These are phyloP conservation scores for Holotrichia oblita DNA, from an alignment of 1,140 invertebrate genomes.

Conservation along the genomic window DNA sequence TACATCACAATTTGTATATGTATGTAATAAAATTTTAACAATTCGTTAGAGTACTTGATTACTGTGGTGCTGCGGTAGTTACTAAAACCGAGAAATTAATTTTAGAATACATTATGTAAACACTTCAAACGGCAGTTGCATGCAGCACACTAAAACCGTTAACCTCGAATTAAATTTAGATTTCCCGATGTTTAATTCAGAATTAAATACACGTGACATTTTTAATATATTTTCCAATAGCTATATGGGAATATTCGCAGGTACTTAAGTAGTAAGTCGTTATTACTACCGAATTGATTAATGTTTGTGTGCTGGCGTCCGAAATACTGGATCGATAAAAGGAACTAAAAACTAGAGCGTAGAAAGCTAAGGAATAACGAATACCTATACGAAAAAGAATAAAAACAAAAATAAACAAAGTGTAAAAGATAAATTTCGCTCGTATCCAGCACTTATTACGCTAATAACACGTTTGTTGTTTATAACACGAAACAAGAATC, in stretches of 20 bases:
- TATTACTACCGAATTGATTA: neutral
- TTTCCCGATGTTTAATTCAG: too few relatives aligned
- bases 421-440: neutral
- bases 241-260: too few relatives aligned
- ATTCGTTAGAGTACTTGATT: too few relatives aligned
- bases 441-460: constrained; percentile 7
- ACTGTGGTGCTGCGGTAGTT: too few relatives aligned
- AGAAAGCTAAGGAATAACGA: neutral
- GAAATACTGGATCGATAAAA: constrained; percentile 24
- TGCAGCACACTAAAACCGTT: neutral
- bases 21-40: too few relatives aligned
- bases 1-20: too few relatives aligned
- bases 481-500: neutral
- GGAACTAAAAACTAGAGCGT: neutral
- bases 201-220: too few relatives aligned
- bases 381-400: neutral
- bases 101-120: too few relatives aligned
- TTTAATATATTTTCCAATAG: too few relatives aligned
- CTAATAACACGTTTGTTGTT: constrained; percentile 32
- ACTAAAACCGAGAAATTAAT: too few relatives aligned
- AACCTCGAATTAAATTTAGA: constrained; percentile 13
- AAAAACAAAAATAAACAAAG: neutral
- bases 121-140: neutral
- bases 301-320: constrained; percentile 19
- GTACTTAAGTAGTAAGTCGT: too few relatives aligned